Conservation (phyloP, 2,113 vertebrate species). For the Scartelaos histophorus region DNA sequence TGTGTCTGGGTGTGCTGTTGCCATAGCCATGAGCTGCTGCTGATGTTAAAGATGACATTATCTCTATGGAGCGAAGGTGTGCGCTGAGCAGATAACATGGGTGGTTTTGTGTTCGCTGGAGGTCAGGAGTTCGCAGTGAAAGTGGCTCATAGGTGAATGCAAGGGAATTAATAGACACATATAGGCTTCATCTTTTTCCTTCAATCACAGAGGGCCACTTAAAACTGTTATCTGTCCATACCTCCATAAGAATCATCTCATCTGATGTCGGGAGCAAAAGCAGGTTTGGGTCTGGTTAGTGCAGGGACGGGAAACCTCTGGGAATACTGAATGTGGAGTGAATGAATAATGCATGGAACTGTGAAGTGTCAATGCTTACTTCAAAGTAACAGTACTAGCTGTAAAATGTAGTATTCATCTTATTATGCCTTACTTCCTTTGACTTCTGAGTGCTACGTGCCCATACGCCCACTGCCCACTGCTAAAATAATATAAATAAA, state of each 20-base stretch:
- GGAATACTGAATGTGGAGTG: no score
- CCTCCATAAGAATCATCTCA: background rate
- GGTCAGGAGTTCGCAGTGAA: conserved; percentile 47
- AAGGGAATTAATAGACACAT: conserved; percentile 16
- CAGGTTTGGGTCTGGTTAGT: no score
- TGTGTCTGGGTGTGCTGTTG: conserved; percentile 39
- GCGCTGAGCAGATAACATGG: conserved; percentile 40
- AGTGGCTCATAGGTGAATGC: conserved; percentile 17
- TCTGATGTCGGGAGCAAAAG: no score
- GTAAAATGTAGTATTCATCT: no score
- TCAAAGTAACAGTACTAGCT: no score
- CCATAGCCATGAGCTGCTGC: conserved; percentile 46
- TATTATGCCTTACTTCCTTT: no score
- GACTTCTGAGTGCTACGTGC: no score
- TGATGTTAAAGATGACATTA: conserved; percentile 58
- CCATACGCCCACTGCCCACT: no score
- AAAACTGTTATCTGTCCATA: background rate
- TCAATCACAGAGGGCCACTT: background rate
- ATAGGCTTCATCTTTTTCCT: conserved; percentile 20
- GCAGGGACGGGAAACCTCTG: no score
- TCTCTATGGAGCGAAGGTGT: conserved; percentile 50
- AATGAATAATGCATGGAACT: no score
- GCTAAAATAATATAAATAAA: no score
- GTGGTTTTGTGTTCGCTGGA: conserved; percentile 43
- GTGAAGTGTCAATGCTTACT: no score